Conservation (phyloP, 2,797 vertebrate species). For the Antrozous pallidus region DNA sequence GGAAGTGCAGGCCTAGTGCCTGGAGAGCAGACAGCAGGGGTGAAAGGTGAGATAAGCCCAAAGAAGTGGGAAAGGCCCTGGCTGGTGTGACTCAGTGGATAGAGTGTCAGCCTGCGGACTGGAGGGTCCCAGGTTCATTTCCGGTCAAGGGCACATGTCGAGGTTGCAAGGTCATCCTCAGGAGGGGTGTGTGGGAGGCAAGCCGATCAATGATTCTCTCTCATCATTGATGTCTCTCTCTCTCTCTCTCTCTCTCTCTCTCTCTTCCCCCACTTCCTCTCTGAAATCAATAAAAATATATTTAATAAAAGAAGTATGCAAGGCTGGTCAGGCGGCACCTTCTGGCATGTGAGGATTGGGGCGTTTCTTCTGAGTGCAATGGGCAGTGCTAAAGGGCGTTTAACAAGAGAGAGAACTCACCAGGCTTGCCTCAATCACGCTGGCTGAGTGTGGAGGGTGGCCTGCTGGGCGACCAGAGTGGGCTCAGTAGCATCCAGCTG, state of each 20-base stretch:
- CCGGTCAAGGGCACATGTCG: too few relatives aligned
- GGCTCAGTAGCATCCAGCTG: background rate
- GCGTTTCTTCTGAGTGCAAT: background rate
- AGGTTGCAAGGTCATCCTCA: too few relatives aligned
- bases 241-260: too few relatives aligned
- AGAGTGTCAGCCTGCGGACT: too few relatives aligned
- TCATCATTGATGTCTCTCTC: too few relatives aligned
- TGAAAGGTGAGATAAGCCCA: background rate
- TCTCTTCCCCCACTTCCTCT: too few relatives aligned
- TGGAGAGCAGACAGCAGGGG: background rate
- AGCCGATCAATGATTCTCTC: too few relatives aligned
- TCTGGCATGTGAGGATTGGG: background rate
- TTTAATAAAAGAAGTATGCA: too few relatives aligned
- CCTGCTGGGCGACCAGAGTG: background rate
- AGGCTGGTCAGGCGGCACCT: rapidly evolving
- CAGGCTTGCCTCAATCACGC: background rate
- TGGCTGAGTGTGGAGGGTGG: background rate
- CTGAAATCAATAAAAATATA: too few relatives aligned
- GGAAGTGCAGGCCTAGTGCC: background rate
- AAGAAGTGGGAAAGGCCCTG: background rate
- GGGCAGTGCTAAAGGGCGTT: background rate
- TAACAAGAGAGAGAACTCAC: background rate
- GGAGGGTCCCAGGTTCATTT: too few relatives aligned
- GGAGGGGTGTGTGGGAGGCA: too few relatives aligned
- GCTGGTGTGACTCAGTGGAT: too few relatives aligned